Evolutionary conservation across 2,888 invertebrate species (phyloP), one percentile per base, ranked within the genome.

Genomic region (Byasa hedistus): DNA sequence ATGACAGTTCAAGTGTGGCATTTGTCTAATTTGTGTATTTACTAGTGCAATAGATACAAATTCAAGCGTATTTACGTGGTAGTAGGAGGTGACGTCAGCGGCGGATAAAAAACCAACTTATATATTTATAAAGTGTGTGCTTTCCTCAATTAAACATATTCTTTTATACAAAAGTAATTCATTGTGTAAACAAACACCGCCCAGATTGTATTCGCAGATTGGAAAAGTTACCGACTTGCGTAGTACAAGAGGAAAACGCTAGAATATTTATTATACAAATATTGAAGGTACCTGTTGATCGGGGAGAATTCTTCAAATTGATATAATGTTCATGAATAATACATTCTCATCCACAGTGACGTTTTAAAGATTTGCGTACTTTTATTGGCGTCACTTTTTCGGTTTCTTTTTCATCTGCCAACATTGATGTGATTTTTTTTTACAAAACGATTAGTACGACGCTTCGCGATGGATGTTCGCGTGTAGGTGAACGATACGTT

Each of bases 261-360:
- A 48, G 48, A 48, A 48, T 48, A 59, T 59, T 59, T 48, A 59
- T 44, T 59, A 59, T 48, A 59, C 48, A 48, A 59, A 44, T 23
- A 59, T 44, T 58, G 58, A 36, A 22, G 27, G 19, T 64, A 64
- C 58, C 58, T 64, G 58, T 64, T 64, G 64, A 57, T 64, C 39
- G 22, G 24, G 36, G 24, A 5, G 51, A 23, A 57, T 52, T 64
- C 39, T 58, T 52, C 24, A 64, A 64, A 58, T 64, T 64, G 24
- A 54, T 54, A 58, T 44, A 58, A 58, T 58, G 52, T 64, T 64
- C 64, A 64, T 64, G 64, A 64, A 64, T 64, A 58, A 64, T 58
- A 64, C 52, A 64, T 64, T 58, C 27, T 23, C 39, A 39, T 39
- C 52, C 58, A 39, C 23, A 58, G 58, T 57, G 64, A 48, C 65